Evolutionary conservation across 2,888 invertebrate genomes (phyloP), one percentile per base, ranked within the genome.

Genomic region (Cosmopolites sordidus): DNA sequence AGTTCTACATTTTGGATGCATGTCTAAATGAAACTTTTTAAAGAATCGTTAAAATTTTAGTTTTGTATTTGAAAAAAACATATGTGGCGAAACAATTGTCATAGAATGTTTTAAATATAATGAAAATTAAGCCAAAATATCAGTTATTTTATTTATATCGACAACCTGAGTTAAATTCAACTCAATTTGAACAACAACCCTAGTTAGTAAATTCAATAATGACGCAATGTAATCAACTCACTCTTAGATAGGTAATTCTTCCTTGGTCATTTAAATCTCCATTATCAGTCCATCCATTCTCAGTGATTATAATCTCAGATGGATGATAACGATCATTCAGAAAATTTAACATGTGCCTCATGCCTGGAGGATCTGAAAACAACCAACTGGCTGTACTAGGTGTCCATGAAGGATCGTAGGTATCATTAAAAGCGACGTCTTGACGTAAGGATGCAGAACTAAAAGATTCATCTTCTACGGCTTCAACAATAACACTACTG

Each of bases 251-350:
- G 42, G 74, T 68, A 48, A 79, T 78, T 58, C 81, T 75, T 11
- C 74, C 75, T 22, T 77, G 74, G 61, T 81, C 81, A 56, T 79
- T 78, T 51, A 77, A 65, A 14, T 72, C 72, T 17, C 77, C 78
- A 2, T 3, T n/a, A 37, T 56, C 42, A 2, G 80, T 77, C 64
- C 76, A 79, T 5, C 82, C 82, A 62, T 81, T 82, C 62, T 83
- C 83, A 1, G 80, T 80, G 39, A 83, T 79, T 62, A 80, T 76
- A 53, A 83, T 79, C 15, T 78, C 76, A 11, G 79, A 76, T 65
- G 81, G 74, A 43, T 78, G 76, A 69, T 83, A 83, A 2, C 76
- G 75, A 40, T 74, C 73, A 66, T 80, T 79, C 63, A 83, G 77
- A 79, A 80, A 82, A 40, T 79, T 78, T 29, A 83, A 68, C 16